phyloP scores from a whole-genome alignment of 2,888 invertebrate species.

The Halictus quadricinctus region DNA sequence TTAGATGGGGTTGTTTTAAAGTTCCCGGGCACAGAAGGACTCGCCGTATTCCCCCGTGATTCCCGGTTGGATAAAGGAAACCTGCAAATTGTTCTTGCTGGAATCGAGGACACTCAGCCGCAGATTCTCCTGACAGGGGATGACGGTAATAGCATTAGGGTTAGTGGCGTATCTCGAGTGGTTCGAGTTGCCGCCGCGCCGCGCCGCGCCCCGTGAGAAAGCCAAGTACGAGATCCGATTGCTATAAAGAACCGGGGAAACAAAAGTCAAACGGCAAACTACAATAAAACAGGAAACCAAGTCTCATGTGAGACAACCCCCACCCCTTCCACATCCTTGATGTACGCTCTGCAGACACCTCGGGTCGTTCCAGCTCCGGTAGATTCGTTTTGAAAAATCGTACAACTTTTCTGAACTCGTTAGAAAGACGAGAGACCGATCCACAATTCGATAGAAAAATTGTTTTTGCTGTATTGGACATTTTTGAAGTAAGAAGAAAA shows the following conservation, averaged over 20 bases:
- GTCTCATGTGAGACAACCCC: neutral
- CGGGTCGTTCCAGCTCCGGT: neutral
- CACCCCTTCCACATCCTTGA: neutral
- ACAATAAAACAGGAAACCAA: slow-evolving; percentile 64
- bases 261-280: slow-evolving; percentile 65
- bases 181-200: slow-evolving; percentile 39
- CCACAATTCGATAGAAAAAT: neutral
- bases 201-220: neutral
- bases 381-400: neutral
- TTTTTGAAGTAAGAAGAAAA: too few species aligned
- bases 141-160: slow-evolving; percentile 73
- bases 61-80: slow-evolving; percentile 60
- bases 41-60: slow-evolving; percentile 58
- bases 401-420: neutral
- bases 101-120: slow-evolving; percentile 69
- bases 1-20: slow-evolving; percentile 62
- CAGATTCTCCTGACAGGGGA: slow-evolving; percentile 59
- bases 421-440: neutral
- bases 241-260: slow-evolving; percentile 36
- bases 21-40: slow-evolving; percentile 52
- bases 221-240: slow-evolving; percentile 30
- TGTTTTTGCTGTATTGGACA: neutral
- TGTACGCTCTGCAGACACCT: neutral
- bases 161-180: slow-evolving; percentile 74
- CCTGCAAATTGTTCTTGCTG: slow-evolving; percentile 70